Evolutionary conservation across 2,113 vertebrate genomes (phyloP), one percentile per base, ranked within the genome.

Genomic region (Passer domesticus): DNA sequence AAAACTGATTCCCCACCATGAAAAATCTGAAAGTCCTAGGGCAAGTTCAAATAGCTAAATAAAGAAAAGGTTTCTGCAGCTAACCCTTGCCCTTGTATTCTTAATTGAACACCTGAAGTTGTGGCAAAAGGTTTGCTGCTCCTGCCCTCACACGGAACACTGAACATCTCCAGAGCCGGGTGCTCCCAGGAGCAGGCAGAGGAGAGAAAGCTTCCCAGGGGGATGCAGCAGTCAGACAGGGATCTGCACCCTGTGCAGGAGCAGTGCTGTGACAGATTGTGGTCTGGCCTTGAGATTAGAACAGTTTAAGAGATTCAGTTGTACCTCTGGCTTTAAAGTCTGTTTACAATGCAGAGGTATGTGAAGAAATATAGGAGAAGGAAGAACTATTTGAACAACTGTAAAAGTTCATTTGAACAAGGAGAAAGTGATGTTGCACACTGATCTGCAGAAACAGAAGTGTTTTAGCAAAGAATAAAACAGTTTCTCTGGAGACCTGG

Each of bases 21-120:
- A 39, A 60, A 92, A 91, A 88, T 50, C 43, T 55, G 35, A 37
- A 86, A 91, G 85, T 44, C 43, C 33, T 52, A 52, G 70, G 46
- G 50, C 47, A 75, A 76, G 46, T 92, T 89, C 59, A 90, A 93
- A 86, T 9, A 96, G 63, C 59, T 44, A 53, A 96, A 92, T 49
- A 86, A 62, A 86, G 67, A 89, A 89, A 63, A 79, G n/a, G 3
- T 75, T 87, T 64, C 55, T 17, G 35, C 89, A 93, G 85, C 52
- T 91, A 94, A 67, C 72, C 41, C 39, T 90, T 93, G 80, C 64
- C 60, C 53, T 69, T 79, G 24, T 72, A 21, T 47, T 93, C 23
- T 90, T 64, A 80, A 83, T 19, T 77, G 81, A 75, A 64, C 62
- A 41, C 72, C 68, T 79, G 82, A 84, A 88, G 30, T 6, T 53